Conservation (phyloP, 2,113 vertebrate species). For the Mixornis gularis region DNA sequence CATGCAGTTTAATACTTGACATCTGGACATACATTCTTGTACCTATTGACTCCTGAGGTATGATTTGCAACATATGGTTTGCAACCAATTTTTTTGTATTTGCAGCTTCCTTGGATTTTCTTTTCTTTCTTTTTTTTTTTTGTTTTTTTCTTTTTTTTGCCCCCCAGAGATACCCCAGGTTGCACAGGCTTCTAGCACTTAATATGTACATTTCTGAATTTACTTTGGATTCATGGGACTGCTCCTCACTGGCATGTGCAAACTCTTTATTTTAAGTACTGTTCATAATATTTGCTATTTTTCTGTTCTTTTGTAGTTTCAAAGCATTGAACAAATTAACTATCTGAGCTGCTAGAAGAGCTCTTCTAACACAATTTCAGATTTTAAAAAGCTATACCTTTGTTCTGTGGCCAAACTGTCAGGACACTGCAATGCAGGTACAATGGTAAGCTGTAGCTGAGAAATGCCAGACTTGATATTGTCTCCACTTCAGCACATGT, state of each 20-base stretch:
- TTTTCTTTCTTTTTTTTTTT: background rate
- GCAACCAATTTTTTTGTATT: background rate
- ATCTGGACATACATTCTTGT: background rate
- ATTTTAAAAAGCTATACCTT: background rate
- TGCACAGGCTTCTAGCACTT: background rate
- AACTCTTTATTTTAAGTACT: background rate
- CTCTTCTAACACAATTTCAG: background rate
- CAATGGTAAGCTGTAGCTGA: background rate
- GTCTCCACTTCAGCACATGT: background rate
- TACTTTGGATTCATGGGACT: background rate
- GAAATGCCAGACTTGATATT: background rate
- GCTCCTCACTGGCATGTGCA: background rate
- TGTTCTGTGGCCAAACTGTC: background rate
- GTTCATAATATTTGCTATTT: background rate
- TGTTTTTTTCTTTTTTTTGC: background rate
- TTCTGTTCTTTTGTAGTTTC: background rate
- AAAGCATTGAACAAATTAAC: background rate
- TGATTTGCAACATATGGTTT: background rate
- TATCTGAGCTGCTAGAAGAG: background rate
- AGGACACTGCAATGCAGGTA: background rate
- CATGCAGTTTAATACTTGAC: rapidly evolving
- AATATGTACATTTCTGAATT: background rate
- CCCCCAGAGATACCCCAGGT: background rate
- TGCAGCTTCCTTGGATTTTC: background rate
- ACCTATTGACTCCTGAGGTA: background rate